These are phyloP conservation scores for Hemistola chrysoprasaria DNA, from an alignment of 2,888 invertebrate species.

Conservation along the genomic window DNA sequence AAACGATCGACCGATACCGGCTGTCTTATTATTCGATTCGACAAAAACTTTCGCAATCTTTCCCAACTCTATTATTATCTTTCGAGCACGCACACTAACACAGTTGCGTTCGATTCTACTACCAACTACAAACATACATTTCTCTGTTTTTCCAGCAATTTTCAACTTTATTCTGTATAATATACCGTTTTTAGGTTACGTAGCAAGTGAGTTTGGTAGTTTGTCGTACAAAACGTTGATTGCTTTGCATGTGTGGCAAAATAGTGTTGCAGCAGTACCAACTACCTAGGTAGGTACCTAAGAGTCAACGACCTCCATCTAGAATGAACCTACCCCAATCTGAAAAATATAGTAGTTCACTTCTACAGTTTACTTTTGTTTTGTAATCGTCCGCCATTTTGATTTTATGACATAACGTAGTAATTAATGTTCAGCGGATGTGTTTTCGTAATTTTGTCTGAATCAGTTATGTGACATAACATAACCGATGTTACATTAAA, in stretches of 20 bases:
- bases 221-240: slow-evolving; percentile 38
- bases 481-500: too few species aligned
- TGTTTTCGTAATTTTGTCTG: slow-evolving; percentile 14
- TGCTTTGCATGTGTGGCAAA: slow-evolving; percentile 36
- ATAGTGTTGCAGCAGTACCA: slow-evolving; percentile 11
- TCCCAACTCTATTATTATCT: slow-evolving; percentile 69
- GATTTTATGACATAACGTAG: slow-evolving; percentile 23
- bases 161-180: slow-evolving; percentile 29
- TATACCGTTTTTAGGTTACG: slow-evolving; percentile 33
- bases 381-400: slow-evolving; percentile 40
- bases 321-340: slow-evolving; percentile 71
- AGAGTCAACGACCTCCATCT: slow-evolving; percentile 72
- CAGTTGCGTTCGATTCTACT: slow-evolving; percentile 60
- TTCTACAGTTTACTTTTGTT: slow-evolving; percentile 34
- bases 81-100: slow-evolving; percentile 56
- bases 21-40: slow-evolving; percentile 53
- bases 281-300: too few species aligned
- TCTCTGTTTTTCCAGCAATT: slow-evolving; percentile 29
- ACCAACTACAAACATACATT: slow-evolving; percentile 39
- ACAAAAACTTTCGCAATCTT: slow-evolving; percentile 57
- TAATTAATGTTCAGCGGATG: slow-evolving; percentile 7
- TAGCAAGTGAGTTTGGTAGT: slow-evolving; percentile 9
- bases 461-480: slow-evolving; percentile 9
- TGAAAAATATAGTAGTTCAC: slow-evolving; percentile 52
- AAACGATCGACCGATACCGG: slow-evolving; percentile 27